These are phyloP conservation scores for Anoplolepis gracilipes DNA, from an alignment of 1,140 invertebrate species.

Conservation along the genomic window DNA sequence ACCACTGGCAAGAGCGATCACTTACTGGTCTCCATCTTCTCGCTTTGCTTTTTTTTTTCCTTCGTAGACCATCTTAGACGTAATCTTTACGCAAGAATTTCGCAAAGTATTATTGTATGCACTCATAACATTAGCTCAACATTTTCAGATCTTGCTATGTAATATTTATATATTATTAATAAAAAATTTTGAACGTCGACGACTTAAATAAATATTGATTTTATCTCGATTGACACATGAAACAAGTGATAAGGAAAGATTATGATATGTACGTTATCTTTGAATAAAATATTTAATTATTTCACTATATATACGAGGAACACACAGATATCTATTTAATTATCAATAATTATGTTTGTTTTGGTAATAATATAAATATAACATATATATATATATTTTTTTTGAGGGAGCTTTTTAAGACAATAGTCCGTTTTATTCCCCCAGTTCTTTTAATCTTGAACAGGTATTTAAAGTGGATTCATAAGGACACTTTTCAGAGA, in stretches of 20 bases:
- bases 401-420: neutral
- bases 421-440: neutral
- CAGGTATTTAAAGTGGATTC: slow-evolving; percentile 42
- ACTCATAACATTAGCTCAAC: neutral
- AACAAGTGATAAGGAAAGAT: neutral
- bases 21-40: slow-evolving; percentile 1
- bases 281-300: neutral
- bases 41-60: neutral
- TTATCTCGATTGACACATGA: neutral
- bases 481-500: slow-evolving; percentile 3
- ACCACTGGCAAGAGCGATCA: slow-evolving; percentile 51
- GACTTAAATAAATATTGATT: neutral
- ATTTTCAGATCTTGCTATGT: neutral
- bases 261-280: neutral
- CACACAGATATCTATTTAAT: neutral
- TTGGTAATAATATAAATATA: neutral
- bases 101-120: too few species aligned
- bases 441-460: slow-evolving; percentile 25
- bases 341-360: neutral
- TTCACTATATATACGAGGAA: neutral
- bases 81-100: slow-evolving; percentile 33
- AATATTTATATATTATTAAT: slow-evolving; percentile 1
- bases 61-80: slow-evolving; percentile 25
- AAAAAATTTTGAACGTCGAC: neutral
- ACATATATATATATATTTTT: too few species aligned